Evolutionary conservation across 2,797 vertebrate species (phyloP).

Genomic region (Ficedula albicollis): DNA sequence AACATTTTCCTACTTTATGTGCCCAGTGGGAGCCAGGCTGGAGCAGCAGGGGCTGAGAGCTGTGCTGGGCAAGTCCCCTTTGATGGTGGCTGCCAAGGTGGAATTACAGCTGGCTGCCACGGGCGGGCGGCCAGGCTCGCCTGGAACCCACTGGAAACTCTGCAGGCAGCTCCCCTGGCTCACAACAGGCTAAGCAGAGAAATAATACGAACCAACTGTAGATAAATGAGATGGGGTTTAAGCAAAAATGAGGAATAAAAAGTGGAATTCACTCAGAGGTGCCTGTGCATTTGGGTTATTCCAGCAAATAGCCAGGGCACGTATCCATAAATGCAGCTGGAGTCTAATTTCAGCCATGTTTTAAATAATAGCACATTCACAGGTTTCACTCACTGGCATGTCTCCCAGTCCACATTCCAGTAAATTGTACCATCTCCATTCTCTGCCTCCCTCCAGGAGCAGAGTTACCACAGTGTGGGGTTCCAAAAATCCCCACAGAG

Average conservation of each 20-base stretch:
- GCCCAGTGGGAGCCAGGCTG: background rate
- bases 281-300: background rate
- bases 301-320: background rate
- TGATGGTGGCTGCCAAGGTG: background rate
- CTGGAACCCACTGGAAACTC: background rate
- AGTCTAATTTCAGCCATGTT: background rate
- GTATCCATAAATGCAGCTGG: background rate
- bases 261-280: background rate
- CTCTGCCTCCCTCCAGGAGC: background rate
- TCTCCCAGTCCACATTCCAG: background rate
- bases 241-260: slow-evolving; percentile 20
- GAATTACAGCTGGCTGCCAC: background rate
- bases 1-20: background rate
- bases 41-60: background rate
- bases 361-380: background rate
- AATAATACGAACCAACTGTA: background rate
- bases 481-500: background rate
- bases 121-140: background rate
- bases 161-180: background rate
- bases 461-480: background rate
- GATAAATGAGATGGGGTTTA: background rate
- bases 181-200: background rate
- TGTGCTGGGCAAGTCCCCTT: background rate
- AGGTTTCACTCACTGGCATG: background rate
- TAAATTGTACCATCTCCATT: background rate